A percentile compares a stretch with the other conserved stretches of the same genome.
These are phyloP conservation scores for Discoglossus pictus DNA, from an alignment of 2,797 vertebrate genomes.

Conservation along the genomic window DNA sequence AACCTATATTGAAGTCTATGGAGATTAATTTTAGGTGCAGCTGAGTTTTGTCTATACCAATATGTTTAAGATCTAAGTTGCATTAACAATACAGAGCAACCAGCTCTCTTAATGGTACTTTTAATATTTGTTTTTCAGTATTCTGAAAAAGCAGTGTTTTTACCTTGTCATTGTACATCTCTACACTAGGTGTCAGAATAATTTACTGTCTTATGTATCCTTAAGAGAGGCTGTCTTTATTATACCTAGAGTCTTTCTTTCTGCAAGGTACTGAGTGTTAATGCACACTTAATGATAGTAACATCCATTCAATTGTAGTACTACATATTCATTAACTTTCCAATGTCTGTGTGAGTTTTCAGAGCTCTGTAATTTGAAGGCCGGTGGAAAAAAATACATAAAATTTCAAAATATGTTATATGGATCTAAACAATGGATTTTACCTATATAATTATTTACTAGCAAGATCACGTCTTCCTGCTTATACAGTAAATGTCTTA, in stretches of 20 bases:
- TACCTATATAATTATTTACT: slow-evolving; percentile 45
- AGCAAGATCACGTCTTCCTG: slow-evolving; percentile 67
- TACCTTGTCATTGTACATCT: not conserved
- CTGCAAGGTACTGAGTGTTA: not conserved
- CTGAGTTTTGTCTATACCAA: too few relatives aligned
- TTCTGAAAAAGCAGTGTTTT: slow-evolving; percentile 56
- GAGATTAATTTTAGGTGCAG: too few relatives aligned
- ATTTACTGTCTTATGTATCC: not conserved
- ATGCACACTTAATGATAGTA: too few relatives aligned
- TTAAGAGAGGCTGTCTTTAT: too few relatives aligned
- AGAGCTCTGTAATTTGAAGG: slow-evolving; percentile 10
- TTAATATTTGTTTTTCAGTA: slow-evolving; percentile 46
- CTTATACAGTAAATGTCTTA: slow-evolving; percentile 67
- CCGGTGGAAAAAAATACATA: not conserved
- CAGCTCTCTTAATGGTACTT: not conserved
- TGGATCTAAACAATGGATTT: slow-evolving; percentile 14
- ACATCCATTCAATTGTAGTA: too few relatives aligned
- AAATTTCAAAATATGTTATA: not conserved
- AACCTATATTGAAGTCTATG: too few relatives aligned
- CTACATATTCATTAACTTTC: too few relatives aligned
- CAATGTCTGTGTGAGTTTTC: not conserved
- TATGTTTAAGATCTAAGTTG: too few relatives aligned
- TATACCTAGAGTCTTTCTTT: slow-evolving; percentile 1
- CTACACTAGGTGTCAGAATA: not conserved
- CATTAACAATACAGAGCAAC: too few relatives aligned